phyloP scores from a whole-genome alignment of 2,888 invertebrate genomes.

The Drosophila mulleri region DNA sequence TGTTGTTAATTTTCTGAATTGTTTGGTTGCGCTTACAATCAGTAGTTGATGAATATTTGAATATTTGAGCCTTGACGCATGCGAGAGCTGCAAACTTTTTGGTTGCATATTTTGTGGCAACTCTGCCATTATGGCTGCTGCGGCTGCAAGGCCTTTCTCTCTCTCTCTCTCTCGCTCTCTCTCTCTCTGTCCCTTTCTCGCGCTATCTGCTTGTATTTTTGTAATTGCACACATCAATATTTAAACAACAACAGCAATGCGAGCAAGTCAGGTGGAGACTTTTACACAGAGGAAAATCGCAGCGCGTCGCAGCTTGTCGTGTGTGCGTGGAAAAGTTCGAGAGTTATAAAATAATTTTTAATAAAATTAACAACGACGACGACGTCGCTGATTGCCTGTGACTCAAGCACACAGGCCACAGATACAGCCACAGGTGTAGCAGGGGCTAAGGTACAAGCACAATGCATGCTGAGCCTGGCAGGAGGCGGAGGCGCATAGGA shows the following conservation, averaged over 20 bases:
- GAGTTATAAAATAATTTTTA: slow-evolving; percentile 82
- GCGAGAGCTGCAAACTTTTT: slow-evolving; percentile 22
- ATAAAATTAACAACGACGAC: slow-evolving; percentile 82
- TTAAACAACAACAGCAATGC: slow-evolving; percentile 31
- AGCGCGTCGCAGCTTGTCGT: slow-evolving; percentile 11
- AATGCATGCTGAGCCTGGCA: slow-evolving; percentile 1
- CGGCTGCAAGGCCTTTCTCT: slow-evolving; percentile 10
- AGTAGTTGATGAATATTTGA: slow-evolving; percentile 17
- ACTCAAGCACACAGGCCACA: slow-evolving; percentile 28
- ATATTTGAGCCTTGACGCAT: neutral
- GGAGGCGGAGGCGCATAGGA: neutral
- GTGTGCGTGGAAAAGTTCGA: slow-evolving; percentile 56
- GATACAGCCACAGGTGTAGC: slow-evolving; percentile 48
- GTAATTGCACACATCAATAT: slow-evolving; percentile 65
- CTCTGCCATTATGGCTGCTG: slow-evolving; percentile 22
- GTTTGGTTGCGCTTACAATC: slow-evolving; percentile 19
- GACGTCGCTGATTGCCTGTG: slow-evolving; percentile 54
- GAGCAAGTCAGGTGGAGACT: neutral
- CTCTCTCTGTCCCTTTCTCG: neutral
- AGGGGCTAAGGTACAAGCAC: slow-evolving; percentile 7
- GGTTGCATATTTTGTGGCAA: slow-evolving; percentile 28
- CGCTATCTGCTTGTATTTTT: slow-evolving; percentile 18
- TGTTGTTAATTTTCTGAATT: slow-evolving; percentile 15
- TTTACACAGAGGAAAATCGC: slow-evolving; percentile 28
- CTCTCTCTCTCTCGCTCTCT: neutral